Conservation (phyloP, 2,113 vertebrate genomes). For the Chaetorhynchus papuensis region DNA sequence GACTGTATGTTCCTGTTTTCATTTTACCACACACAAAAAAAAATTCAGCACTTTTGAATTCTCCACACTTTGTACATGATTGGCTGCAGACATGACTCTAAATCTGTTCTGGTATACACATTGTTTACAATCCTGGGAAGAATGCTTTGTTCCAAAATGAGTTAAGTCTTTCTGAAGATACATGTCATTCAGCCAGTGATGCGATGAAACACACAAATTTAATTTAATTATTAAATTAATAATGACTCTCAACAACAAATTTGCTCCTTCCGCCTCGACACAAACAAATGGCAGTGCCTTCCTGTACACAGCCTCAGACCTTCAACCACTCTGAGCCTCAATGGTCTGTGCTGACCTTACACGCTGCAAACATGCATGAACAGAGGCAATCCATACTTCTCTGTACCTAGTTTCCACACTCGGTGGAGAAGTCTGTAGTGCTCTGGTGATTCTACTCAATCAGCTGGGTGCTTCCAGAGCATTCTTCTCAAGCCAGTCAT, state of each 20-base stretch:
- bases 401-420: background rate
- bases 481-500: background rate
- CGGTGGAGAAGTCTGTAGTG: background rate
- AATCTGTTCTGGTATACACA: background rate
- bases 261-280: background rate
- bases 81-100: background rate
- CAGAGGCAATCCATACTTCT: background rate
- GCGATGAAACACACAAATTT: background rate
- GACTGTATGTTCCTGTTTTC: background rate
- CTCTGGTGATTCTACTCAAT: background rate
- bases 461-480: background rate
- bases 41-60: background rate
- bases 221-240: background rate
- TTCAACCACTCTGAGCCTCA: background rate
- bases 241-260: background rate
- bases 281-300: background rate
- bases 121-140: background rate
- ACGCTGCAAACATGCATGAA: background rate
- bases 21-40: background rate
- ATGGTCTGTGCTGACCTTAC: background rate
- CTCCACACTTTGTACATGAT: background rate
- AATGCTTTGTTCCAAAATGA: background rate
- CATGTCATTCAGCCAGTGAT: background rate
- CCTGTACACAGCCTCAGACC: background rate
- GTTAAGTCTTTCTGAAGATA: background rate